Percentiles rank a stretch among this genome's conserved stretches.
Evolutionary conservation across 2,888 invertebrate species (phyloP).

Genomic region (Caenorhabditis macrosperma): DNA sequence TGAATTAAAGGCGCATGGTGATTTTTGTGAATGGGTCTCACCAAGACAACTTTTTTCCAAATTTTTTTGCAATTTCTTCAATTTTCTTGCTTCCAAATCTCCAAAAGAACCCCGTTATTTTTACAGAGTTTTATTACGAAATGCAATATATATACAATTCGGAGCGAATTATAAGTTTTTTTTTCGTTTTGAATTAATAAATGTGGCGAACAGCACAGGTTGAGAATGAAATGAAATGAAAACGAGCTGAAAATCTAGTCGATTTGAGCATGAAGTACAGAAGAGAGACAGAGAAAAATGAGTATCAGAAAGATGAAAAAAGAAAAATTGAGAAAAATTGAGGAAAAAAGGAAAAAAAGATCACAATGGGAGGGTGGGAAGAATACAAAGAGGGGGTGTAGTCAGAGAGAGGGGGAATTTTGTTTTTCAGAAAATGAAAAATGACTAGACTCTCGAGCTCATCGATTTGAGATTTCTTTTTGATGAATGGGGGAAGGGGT

Average conservation of each 20-base stretch:
- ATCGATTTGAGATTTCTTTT: background rate
- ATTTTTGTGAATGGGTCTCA: no score
- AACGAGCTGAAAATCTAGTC: no score
- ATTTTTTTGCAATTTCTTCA: no score
- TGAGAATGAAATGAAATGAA: background rate
- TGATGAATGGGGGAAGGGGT: no score
- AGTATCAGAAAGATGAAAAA: background rate
- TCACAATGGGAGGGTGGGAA: conserved; percentile 9
- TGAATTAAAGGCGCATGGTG: no score
- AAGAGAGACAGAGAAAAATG: background rate
- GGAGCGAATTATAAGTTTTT: no score
- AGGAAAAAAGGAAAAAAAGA: conserved; percentile 1
- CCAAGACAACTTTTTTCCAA: no score
- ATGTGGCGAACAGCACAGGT: background rate
- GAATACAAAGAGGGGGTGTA: background rate
- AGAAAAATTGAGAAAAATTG: no score
- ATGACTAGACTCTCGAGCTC: background rate
- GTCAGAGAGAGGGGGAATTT: background rate
- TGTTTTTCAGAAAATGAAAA: background rate
- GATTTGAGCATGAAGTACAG: background rate
- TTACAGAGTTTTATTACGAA: no score
- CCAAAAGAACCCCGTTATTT: no score
- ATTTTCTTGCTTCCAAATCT: no score
- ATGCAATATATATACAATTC: no score
- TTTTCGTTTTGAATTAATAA: background rate